Evolutionary conservation across 2,888 invertebrate species (phyloP).

Genomic region (Eristalis tenax): DNA sequence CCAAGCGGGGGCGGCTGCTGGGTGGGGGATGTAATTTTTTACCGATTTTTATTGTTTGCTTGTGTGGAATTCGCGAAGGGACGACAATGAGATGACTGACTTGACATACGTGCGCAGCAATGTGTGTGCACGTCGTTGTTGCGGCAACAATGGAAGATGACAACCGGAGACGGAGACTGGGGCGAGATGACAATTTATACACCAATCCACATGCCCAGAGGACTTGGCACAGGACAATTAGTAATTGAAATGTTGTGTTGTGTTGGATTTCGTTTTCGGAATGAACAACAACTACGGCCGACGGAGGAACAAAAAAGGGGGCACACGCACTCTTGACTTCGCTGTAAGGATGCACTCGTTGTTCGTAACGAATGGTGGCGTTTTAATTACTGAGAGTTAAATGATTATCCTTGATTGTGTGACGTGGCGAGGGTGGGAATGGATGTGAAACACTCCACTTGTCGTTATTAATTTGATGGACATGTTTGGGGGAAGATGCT

Average conservation of each 20-base stretch:
- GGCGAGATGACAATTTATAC: slow-evolving; percentile 54
- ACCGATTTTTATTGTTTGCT: slow-evolving; percentile 60
- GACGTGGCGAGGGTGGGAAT: not conserved
- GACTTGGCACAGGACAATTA: slow-evolving; percentile 61
- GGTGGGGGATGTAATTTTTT: slow-evolving; percentile 51
- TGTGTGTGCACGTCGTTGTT: slow-evolving; percentile 62
- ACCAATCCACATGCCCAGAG: slow-evolving; percentile 2
- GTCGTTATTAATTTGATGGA: slow-evolving; percentile 70
- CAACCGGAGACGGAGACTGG: slow-evolving; percentile 1
- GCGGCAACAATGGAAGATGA: not conserved
- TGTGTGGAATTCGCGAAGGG: slow-evolving; percentile 56
- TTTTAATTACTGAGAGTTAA: slow-evolving; percentile 71
- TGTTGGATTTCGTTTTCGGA: slow-evolving; percentile 18
- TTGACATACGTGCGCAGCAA: slow-evolving; percentile 66
- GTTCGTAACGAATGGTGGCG: slow-evolving; percentile 63
- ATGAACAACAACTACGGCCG: not conserved
- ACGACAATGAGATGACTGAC: slow-evolving; percentile 2
- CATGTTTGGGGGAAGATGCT: slow-evolving; percentile 31
- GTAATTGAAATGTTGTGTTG: slow-evolving; percentile 70
- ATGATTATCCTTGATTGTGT: slow-evolving; percentile 60
- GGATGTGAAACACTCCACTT: slow-evolving; percentile 37
- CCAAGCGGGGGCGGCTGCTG: not conserved
- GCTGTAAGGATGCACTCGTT: slow-evolving; percentile 34
- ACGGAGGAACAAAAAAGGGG: slow-evolving; percentile 33
- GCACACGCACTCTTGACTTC: slow-evolving; percentile 68